These are phyloP conservation scores for Copsychus sechellarum DNA, from an alignment of 2,113 vertebrate genomes.

Conservation along the genomic window DNA sequence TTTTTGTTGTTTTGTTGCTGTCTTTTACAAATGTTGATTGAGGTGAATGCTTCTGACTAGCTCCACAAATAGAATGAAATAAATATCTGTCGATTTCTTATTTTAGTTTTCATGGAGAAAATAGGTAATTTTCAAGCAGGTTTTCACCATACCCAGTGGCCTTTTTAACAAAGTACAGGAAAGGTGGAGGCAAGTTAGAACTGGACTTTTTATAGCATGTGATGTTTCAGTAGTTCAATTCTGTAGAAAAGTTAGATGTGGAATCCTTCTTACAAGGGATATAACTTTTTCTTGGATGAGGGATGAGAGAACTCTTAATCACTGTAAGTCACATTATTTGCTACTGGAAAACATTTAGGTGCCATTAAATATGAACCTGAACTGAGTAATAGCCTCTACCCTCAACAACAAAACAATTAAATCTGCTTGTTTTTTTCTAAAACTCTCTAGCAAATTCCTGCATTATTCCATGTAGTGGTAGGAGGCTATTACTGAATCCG, in stretches of 20 bases:
- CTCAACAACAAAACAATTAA: not conserved
- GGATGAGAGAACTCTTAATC: not conserved
- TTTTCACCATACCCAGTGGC: accelerated
- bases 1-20: not conserved
- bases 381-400: not conserved
- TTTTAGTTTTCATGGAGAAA: not conserved
- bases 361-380: not conserved
- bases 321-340: not conserved
- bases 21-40: not conserved
- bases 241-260: not conserved
- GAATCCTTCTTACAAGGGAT: not conserved
- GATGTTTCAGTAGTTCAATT: not conserved
- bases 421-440: not conserved
- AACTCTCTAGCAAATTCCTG: not conserved
- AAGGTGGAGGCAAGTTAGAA: not conserved
- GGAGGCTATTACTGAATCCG: not conserved
- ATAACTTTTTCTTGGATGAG: not conserved
- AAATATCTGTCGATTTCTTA: not conserved
- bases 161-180: not conserved
- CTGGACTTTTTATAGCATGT: not conserved
- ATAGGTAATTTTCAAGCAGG: not conserved
- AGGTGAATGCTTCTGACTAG: not conserved
- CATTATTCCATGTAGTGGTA: not conserved
- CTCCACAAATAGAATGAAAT: not conserved
- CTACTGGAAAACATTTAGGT: not conserved